Evolutionary conservation across 2,113 vertebrate genomes (phyloP), one percentile per base, ranked within the genome.

Genomic region (Festucalex cinctus): DNA sequence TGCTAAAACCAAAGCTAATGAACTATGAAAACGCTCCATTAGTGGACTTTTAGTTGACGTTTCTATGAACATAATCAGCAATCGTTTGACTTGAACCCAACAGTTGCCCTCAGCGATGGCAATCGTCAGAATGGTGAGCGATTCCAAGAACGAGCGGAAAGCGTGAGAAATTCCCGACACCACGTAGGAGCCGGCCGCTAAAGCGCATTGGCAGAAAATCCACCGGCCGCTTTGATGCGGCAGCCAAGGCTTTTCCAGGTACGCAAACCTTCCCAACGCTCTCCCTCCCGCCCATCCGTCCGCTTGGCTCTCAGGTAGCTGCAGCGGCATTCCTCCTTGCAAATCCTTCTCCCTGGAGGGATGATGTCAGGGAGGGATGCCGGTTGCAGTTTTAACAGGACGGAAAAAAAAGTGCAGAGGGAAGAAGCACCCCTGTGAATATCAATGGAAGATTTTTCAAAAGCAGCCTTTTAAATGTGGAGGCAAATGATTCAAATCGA

Each of bases 351-450:
- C 67, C 67, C 76, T 0, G 17, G 61, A 61, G 73, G 57, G 69
- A 61, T 77, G 71, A 60, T 71, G 76, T 74, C 66, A 66, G 63
- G 73, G 74, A 79, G 69, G 37, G 78, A 75, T 75, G 60, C 54
- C 59, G 63, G 63, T 35, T 70, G 65, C 68, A 72, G 74, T 68
- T 59, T n/a, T 48, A 69, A 59, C 24, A 2, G 62, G 65, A 78
- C 76, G 68, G 59, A 54, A 76, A 44, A n/a, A n/a, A n/a, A n/a
- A n/a, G n/a, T n/a, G n/a, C n/a, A n/a, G n/a, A n/a, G n/a, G n/a
- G n/a, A n/a, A n/a, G n/a, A n/a, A n/a, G n/a, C n/a, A n/a, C n/a
- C n/a, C n/a, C n/a, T n/a, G 28, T n/a, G 46, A 65, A 44, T 46
- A 41, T 54, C 26, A 64, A 70, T 17, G 59, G 54, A 65, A 17